Conservation (phyloP, 2,113 vertebrate species). For the Odocoileus virginianus region DNA sequence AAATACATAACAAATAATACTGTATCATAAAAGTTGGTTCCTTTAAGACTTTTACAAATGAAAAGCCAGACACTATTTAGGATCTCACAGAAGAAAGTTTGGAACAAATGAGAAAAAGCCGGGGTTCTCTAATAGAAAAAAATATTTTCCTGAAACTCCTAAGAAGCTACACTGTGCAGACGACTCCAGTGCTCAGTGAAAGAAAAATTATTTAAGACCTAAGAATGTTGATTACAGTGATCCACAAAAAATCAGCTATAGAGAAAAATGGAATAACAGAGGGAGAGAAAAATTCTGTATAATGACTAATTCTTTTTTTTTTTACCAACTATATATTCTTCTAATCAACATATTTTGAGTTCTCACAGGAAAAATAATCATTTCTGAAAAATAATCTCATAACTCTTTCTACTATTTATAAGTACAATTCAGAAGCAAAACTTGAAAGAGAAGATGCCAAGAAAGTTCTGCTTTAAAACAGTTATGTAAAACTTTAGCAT, state of each 20-base stretch:
- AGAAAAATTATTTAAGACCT: background rate
- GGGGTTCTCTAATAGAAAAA: background rate
- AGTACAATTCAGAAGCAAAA: conserved; percentile 29
- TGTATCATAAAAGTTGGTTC: background rate
- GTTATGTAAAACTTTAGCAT: background rate
- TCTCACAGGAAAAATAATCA: conserved; percentile 17
- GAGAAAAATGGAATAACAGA: background rate
- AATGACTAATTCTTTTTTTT: conserved; percentile 18
- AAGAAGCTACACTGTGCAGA: background rate
- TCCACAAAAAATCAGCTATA: background rate
- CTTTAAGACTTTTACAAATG: conserved; percentile 7
- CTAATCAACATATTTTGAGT: conserved; percentile 52
- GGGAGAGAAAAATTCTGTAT: background rate
- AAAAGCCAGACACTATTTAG: conserved; percentile 35
- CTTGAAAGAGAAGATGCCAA: background rate
- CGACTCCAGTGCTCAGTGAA: background rate
- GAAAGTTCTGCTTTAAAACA: background rate
- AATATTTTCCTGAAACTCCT: conserved; percentile 17
- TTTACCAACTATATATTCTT: background rate
- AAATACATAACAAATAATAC: background rate
- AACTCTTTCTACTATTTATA: conserved; percentile 8
- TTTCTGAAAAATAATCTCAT: conserved; percentile 27
- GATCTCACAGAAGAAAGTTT: conserved; percentile 15
- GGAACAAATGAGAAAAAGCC: conserved; percentile 14
- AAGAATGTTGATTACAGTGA: background rate